These are phyloP conservation scores for Axea sp. DNA, from an alignment of 2,888 invertebrate genomes.

Conservation along the genomic window DNA sequence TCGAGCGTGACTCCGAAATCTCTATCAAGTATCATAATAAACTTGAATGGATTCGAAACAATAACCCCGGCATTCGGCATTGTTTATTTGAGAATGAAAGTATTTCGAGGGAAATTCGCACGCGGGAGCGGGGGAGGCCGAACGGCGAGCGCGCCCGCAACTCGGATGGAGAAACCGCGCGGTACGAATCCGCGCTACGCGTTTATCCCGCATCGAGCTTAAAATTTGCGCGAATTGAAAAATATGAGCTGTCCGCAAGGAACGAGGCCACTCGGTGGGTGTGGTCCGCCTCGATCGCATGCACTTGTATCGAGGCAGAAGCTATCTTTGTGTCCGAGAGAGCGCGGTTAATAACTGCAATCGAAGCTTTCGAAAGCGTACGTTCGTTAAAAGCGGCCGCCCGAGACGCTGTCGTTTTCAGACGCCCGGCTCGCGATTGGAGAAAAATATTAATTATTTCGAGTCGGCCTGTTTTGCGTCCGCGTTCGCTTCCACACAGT, in stretches of 20 bases:
- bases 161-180: slow-evolving; percentile 5
- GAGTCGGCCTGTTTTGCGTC: too few species aligned
- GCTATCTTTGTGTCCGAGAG: slow-evolving; percentile 53
- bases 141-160: neutral
- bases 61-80: slow-evolving; percentile 11
- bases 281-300: slow-evolving; percentile 52
- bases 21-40: slow-evolving; percentile 17
- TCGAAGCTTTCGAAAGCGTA: slow-evolving; percentile 50
- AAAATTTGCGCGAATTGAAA: slow-evolving; percentile 44
- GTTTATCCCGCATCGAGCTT: slow-evolving; percentile 36
- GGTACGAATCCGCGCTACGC: slow-evolving; percentile 18
- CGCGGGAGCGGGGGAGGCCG: neutral
- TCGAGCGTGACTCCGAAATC: too few species aligned
- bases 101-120: neutral
- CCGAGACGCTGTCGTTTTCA: neutral
- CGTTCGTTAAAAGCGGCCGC: slow-evolving; percentile 15
- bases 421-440: too few species aligned
- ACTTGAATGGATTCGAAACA: neutral
- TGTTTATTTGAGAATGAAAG: slow-evolving; percentile 23
- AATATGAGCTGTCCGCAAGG: slow-evolving; percentile 36
- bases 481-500: neutral
- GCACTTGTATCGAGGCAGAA: slow-evolving; percentile 26
- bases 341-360: slow-evolving; percentile 54
- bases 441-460: too few species aligned
- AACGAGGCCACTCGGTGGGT: slow-evolving; percentile 56